Conservation (phyloP, 2,888 invertebrate genomes). For the Steromphala cineraria region DNA sequence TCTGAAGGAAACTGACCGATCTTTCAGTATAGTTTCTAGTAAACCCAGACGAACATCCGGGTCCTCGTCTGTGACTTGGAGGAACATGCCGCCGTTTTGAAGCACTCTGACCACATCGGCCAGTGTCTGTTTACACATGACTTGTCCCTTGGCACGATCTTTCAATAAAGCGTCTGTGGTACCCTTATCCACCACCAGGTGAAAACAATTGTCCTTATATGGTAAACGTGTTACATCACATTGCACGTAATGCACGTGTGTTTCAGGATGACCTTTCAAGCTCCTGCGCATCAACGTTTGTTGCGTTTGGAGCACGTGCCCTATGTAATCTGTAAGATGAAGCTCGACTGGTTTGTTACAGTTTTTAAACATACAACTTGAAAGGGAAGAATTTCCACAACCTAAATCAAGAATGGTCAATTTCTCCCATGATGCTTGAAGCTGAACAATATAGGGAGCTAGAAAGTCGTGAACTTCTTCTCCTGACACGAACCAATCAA, state of each 20-base stretch:
- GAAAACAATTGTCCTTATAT: slow-evolving; percentile 24
- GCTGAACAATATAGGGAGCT: background rate
- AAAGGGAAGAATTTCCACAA: slow-evolving; percentile 17
- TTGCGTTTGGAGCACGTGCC: background rate
- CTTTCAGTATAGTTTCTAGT: slow-evolving; percentile 20
- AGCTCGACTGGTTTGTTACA: background rate
- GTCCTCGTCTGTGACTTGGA: slow-evolving; percentile 43
- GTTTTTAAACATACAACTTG: background rate
- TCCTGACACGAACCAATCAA: slow-evolving; percentile 21
- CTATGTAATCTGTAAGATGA: slow-evolving; percentile 5
- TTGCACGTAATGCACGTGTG: background rate
- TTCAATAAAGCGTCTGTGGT: slow-evolving; percentile 44
- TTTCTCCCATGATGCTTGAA: background rate
- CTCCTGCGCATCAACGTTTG: background rate
- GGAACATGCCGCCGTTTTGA: slow-evolving; percentile 25
- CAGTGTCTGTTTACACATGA: slow-evolving; percentile 24
- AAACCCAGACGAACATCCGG: slow-evolving; percentile 35
- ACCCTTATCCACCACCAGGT: slow-evolving; percentile 39
- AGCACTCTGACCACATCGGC: slow-evolving; percentile 29
- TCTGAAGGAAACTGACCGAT: too few species aligned
- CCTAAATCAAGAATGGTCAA: slow-evolving; percentile 12
- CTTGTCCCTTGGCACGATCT: slow-evolving; percentile 22
- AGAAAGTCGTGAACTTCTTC: background rate
- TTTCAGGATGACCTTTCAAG: background rate
- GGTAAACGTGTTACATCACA: slow-evolving; percentile 35